phyloP scores from a whole-genome alignment of 2,797 vertebrate species.

The Spheniscus humboldti region DNA sequence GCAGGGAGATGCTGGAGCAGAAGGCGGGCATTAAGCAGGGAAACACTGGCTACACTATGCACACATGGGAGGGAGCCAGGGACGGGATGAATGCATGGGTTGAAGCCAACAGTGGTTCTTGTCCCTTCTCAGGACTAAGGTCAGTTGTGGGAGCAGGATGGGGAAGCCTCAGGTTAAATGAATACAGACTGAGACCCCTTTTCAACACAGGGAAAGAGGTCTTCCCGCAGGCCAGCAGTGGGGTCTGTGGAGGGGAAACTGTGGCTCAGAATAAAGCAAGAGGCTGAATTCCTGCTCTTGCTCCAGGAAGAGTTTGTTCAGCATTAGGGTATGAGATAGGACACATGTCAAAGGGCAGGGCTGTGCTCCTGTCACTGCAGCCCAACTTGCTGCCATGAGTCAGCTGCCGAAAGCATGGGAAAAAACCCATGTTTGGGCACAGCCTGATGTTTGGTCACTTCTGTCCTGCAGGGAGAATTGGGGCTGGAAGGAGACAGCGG shows the following conservation, averaged over 20 bases:
- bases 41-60: neutral
- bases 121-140: conserved; percentile 1
- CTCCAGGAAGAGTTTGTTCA: neutral
- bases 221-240: rapidly evolving
- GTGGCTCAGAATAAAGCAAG: neutral
- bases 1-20: neutral
- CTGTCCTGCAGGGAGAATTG: conserved; percentile 82
- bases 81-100: neutral
- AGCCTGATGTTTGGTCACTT: neutral
- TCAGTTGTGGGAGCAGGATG: neutral
- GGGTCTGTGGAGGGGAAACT: neutral
- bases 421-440: neutral
- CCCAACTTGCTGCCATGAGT: neutral
- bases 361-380: neutral
- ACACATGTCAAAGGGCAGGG: neutral
- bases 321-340: neutral
- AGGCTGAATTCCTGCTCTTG: neutral
- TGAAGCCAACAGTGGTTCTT: neutral
- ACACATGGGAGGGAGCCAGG: neutral
- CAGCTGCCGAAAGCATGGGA: neutral
- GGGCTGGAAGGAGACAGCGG: conserved; percentile 92
- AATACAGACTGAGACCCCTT: neutral
- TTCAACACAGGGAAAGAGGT: neutral
- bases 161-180: neutral
- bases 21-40: neutral